These are phyloP conservation scores for Dromius quadrimaculatus DNA, from an alignment of 2,888 invertebrate species.

Conservation along the genomic window DNA sequence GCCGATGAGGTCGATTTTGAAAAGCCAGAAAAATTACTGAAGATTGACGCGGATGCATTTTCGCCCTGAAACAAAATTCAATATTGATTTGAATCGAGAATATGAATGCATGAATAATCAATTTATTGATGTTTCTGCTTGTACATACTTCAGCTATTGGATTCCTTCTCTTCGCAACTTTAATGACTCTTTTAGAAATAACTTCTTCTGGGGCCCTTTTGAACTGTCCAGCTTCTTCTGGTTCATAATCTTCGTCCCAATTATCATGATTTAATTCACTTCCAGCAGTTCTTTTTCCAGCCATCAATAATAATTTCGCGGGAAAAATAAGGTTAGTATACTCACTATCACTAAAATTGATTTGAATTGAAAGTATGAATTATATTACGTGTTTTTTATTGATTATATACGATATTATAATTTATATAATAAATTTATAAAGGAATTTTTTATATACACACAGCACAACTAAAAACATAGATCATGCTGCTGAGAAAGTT, in stretches of 20 bases:
- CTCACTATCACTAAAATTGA: conserved; percentile 10
- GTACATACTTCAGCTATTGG: conserved; percentile 56
- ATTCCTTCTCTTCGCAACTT: conserved; percentile 79
- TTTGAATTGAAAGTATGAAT: neutral
- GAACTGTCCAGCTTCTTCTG: conserved; percentile 83
- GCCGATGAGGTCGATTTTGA: conserved; percentile 68
- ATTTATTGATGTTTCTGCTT: conserved; percentile 10
- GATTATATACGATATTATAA: too few relatives aligned
- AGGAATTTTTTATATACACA: conserved; percentile 16
- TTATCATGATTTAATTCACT: conserved; percentile 85
- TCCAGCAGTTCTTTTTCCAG: conserved; percentile 80
- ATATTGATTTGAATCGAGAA: conserved; percentile 11
- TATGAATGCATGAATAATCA: conserved; percentile 16
- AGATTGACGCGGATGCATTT: conserved; percentile 71
- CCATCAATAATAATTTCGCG: conserved; percentile 68
- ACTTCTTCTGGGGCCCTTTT: conserved; percentile 76
- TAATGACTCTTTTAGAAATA: conserved; percentile 81
- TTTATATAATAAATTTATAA: neutral
- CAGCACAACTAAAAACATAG: neutral
- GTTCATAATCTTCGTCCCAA: conserved; percentile 84
- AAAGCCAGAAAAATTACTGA: conserved; percentile 79
- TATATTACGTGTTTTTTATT: too few relatives aligned
- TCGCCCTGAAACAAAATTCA: conserved; percentile 59
- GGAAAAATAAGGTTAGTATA: conserved; percentile 22
- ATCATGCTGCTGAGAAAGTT: conserved; percentile 13